Evolutionary conservation across 2,888 invertebrate genomes (phyloP).

Genomic region (Cataglyphis albicans): DNA sequence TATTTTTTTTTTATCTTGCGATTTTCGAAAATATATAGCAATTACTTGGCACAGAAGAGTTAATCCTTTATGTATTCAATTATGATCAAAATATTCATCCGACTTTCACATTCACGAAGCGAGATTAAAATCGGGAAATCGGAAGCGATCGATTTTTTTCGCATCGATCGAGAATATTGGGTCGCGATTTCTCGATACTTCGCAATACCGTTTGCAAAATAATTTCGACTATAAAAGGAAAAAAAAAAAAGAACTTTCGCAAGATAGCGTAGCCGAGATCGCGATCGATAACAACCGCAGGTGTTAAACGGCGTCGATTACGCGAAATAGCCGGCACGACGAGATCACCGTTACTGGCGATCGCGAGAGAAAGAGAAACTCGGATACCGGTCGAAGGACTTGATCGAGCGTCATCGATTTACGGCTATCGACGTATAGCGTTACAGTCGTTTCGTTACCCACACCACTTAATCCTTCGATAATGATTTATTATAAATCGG

Average conservation of each 20-base stretch:
- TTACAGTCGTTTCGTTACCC: conserved; percentile 3
- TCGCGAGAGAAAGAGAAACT: conserved; percentile 3
- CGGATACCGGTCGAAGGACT: neutral
- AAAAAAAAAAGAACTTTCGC: neutral
- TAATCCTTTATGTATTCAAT: neutral
- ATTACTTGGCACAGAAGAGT: neutral
- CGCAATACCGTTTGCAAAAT: neutral
- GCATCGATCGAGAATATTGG: neutral
- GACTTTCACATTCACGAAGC: neutral
- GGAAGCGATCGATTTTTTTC: neutral
- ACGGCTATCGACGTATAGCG: conserved; percentile 12
- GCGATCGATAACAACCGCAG: conserved; percentile 30
- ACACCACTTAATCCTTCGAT: conserved; percentile 11
- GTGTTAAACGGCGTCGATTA: conserved; percentile 39
- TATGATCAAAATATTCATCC: neutral
- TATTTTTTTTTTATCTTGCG: neutral
- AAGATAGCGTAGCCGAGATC: conserved; percentile 13
- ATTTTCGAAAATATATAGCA: neutral
- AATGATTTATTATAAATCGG: conserved; percentile 11
- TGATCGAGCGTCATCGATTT: neutral
- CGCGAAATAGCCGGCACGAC: conserved; percentile 23
- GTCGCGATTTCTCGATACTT: neutral
- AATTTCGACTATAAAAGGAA: neutral
- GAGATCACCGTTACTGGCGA: conserved; percentile 40
- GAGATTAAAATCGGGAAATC: neutral